A percentile compares a stretch with the other conserved stretches of the same genome.
Conservation (phyloP, 2,113 vertebrate species). For the Anoura caudifer region DNA sequence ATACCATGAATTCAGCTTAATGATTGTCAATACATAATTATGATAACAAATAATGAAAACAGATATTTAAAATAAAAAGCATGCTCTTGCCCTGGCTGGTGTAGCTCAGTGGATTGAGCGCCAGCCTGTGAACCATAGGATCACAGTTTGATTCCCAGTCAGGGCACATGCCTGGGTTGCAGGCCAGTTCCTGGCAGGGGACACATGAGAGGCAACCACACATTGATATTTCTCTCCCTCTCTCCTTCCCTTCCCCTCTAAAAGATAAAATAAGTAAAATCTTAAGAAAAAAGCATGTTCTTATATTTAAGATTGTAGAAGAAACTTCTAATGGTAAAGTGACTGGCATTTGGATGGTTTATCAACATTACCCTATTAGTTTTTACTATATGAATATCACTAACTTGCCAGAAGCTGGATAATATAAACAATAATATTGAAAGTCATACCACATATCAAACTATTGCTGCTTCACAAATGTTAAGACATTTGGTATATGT, state of each 20-base stretch:
- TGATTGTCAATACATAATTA: background rate
- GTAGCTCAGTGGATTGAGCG: no score
- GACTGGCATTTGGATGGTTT: background rate
- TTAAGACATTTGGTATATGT: background rate
- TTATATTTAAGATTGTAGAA: background rate
- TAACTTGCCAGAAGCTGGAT: constrained; percentile 3
- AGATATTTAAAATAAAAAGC: background rate
- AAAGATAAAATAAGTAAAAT: no score
- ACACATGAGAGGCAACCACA: no score
- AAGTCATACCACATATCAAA: background rate
- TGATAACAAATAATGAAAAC: background rate
- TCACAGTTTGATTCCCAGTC: no score
- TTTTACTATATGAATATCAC: constrained; percentile 36
- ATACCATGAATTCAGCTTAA: background rate
- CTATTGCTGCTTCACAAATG: background rate
- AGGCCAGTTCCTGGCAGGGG: no score
- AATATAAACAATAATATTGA: constrained; percentile 46
- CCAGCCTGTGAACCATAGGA: no score
- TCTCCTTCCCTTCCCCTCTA: no score
- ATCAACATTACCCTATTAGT: constrained; percentile 22
- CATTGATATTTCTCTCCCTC: no score
- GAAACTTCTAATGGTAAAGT: background rate
- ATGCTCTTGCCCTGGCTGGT: no score
- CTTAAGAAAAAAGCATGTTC: background rate
- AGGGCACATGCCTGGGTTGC: no score